phyloP scores from a whole-genome alignment of 1,140 invertebrate species.

The Zeugodacus cucurbitae region DNA sequence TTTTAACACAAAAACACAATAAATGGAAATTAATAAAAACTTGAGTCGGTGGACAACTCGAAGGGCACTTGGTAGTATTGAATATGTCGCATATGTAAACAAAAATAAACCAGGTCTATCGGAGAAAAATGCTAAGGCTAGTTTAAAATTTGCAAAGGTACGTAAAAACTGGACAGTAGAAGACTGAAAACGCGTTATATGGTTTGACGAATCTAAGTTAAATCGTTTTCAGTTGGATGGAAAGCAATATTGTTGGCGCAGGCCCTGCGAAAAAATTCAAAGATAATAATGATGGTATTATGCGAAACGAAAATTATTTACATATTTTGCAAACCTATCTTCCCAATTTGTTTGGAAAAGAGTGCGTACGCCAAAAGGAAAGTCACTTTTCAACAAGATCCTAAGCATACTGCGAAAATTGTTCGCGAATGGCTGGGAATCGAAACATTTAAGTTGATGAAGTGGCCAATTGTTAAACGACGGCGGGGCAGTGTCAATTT shows the following conservation, averaged over 20 bases:
- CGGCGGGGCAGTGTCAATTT: not conserved
- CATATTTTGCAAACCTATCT: not conserved
- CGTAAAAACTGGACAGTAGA: not conserved
- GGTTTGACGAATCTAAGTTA: not conserved
- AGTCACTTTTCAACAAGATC: not conserved
- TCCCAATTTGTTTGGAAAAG: not conserved
- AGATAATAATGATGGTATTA: not conserved
- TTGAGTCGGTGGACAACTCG: not conserved
- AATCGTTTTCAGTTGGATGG: not conserved
- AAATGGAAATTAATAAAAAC: not conserved
- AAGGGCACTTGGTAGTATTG: not conserved
- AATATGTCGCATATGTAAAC: not conserved
- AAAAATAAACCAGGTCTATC: not conserved
- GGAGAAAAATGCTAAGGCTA: not conserved
- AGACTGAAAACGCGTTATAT: not conserved
- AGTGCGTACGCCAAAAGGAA: not conserved
- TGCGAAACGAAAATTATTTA: not conserved
- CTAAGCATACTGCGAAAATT: not conserved
- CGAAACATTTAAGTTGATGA: not conserved
- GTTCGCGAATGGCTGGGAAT: too few species aligned
- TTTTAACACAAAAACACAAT: not conserved
- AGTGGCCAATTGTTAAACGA: not conserved
- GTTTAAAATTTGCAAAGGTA: not conserved
- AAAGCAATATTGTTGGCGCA: not conserved
- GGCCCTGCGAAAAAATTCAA: not conserved